Conservation (phyloP, 2,888 invertebrate species). For the Homarus gammarus region DNA sequence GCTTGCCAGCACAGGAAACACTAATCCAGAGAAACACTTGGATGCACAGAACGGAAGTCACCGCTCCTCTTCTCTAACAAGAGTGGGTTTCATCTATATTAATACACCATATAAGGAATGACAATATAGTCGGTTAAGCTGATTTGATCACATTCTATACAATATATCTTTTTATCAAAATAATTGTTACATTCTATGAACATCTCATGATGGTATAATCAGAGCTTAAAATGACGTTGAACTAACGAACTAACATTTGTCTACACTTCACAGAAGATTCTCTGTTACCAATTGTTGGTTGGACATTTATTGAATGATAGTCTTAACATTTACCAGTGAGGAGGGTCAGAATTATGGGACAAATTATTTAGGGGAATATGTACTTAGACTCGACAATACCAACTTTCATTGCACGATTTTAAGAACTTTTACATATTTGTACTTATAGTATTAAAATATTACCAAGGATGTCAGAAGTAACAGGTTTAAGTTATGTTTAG, state of each 20-base stretch:
- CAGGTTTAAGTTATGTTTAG: slow-evolving; percentile 56
- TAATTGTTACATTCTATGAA: slow-evolving; percentile 70
- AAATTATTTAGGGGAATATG: slow-evolving; percentile 16
- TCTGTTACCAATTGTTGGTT: slow-evolving; percentile 46
- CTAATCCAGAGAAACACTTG: neutral
- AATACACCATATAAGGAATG: neutral
- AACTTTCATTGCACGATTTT: slow-evolving; percentile 46
- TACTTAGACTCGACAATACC: slow-evolving; percentile 30
- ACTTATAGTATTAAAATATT: slow-evolving; percentile 58
- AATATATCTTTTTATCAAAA: slow-evolving; percentile 66
- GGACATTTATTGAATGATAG: slow-evolving; percentile 54
- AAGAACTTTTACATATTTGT: slow-evolving; percentile 65
- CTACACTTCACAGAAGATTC: slow-evolving; percentile 27
- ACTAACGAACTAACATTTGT: slow-evolving; percentile 33
- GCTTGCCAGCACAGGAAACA: neutral
- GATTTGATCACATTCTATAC: slow-evolving; percentile 31
- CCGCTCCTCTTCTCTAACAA: slow-evolving; percentile 16
- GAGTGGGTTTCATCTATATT: neutral
- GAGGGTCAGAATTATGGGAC: slow-evolving; percentile 5
- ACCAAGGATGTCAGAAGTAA: slow-evolving; percentile 40
- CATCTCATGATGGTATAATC: slow-evolving; percentile 39
- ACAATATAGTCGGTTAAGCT: neutral
- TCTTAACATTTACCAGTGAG: slow-evolving; percentile 38
- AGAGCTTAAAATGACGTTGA: slow-evolving; percentile 41
- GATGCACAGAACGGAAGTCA: no score